Conservation (phyloP, 2,888 invertebrate species). For the Sipunculus nudus region DNA sequence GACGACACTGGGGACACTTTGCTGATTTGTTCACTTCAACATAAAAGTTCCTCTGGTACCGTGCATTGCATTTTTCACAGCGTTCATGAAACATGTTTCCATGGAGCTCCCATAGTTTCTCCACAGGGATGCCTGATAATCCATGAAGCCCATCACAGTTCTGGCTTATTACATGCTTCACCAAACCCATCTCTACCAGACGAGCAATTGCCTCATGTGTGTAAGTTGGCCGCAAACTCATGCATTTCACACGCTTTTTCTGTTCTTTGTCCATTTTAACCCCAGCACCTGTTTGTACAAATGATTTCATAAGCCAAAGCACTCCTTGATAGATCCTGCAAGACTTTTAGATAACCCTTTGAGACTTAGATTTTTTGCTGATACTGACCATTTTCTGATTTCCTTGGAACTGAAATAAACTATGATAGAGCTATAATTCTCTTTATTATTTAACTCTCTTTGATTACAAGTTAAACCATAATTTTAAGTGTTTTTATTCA, state of each 20-base stretch:
- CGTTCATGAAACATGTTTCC: constrained; percentile 54
- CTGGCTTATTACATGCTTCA: constrained; percentile 57
- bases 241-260: too few relatives aligned
- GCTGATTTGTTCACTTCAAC: constrained; percentile 6
- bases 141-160: constrained; percentile 58
- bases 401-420: too few relatives aligned
- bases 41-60: constrained; percentile 38
- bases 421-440: too few relatives aligned
- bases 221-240: constrained; percentile 50
- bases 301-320: too few relatives aligned
- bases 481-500: too few relatives aligned
- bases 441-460: too few relatives aligned
- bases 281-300: constrained; percentile 2
- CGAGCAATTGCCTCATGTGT: constrained; percentile 55
- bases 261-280: constrained; percentile 8
- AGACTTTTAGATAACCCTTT: too few relatives aligned
- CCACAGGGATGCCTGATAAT: constrained; percentile 49
- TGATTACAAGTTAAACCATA: too few relatives aligned
- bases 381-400: too few relatives aligned
- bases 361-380: too few relatives aligned
- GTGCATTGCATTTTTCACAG: constrained; percentile 50
- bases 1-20: constrained; percentile 45
- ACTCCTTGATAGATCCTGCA: too few relatives aligned
- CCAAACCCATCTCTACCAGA: constrained; percentile 46
- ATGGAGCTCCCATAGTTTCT: constrained; percentile 54